Evolutionary conservation across 30 jellyfish, hydroid and myxozoan species (phyloP).

Genomic region (Pelagia noctiluca): DNA sequence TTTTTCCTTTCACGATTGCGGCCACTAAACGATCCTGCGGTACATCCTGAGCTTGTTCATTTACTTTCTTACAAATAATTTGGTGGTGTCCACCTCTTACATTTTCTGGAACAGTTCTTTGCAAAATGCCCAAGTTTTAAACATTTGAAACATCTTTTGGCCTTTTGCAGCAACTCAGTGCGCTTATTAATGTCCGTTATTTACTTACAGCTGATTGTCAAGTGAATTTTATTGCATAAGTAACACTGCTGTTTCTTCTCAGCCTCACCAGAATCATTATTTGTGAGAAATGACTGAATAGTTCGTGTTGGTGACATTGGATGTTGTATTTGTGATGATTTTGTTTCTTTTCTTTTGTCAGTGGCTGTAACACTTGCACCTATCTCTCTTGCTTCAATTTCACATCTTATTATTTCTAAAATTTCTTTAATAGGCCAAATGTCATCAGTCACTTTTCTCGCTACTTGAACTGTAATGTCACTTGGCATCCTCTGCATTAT

Average conservation of each 20-base stretch:
- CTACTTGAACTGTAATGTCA: too few species aligned
- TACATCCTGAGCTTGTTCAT: too few species aligned
- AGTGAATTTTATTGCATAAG: slow-evolving; percentile 17
- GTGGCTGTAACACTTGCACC: slow-evolving; percentile 22
- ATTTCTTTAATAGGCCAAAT: slow-evolving; percentile 55
- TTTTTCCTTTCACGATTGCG: too few species aligned
- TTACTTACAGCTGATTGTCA: slow-evolving; percentile 12
- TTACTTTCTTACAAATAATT: slow-evolving; percentile 11
- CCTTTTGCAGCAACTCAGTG: background rate
- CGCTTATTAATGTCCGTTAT: slow-evolving; percentile 14
- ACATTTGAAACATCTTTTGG: too few species aligned
- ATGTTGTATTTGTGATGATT: background rate
- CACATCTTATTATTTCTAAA: slow-evolving; percentile 1
- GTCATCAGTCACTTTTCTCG: slow-evolving; percentile 41
- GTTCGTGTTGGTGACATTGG: background rate
- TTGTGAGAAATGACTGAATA: slow-evolving; percentile 25
- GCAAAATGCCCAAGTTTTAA: slow-evolving; percentile 24
- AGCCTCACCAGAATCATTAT: too few species aligned
- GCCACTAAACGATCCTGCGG: too few species aligned
- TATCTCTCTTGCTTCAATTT: slow-evolving; percentile 44
- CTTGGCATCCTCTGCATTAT: too few species aligned
- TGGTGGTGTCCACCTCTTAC: slow-evolving; percentile 25
- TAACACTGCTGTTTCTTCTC: slow-evolving; percentile 6
- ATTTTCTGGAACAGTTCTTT: slow-evolving; percentile 14
- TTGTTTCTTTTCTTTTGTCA: background rate